A percentile compares a stretch with the other conserved stretches of the same genome.
These are phyloP conservation scores for Drosophila baimaii DNA, from an alignment of 1,140 invertebrate species.

Conservation along the genomic window DNA sequence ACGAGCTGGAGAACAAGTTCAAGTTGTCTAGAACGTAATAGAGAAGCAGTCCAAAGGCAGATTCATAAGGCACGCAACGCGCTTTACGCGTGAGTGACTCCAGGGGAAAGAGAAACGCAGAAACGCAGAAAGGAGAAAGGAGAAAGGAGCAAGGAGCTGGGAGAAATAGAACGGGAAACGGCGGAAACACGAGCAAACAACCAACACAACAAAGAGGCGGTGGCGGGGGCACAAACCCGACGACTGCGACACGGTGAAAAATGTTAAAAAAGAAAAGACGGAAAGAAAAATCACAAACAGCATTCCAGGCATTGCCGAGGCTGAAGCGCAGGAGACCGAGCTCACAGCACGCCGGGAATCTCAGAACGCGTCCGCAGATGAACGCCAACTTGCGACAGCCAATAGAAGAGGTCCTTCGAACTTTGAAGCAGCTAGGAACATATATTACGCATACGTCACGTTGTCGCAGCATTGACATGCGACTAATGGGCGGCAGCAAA, in stretches of 20 bases:
- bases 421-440: conserved; percentile 16
- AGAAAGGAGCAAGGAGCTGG: neutral
- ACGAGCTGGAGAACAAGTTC: conserved; percentile 19
- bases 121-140: neutral
- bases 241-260: conserved; percentile 54
- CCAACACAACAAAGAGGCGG: conserved; percentile 18
- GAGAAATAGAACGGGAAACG: conserved; percentile 9
- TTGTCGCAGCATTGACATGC: conserved; percentile 6
- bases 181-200: conserved; percentile 47
- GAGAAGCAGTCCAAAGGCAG: conserved; percentile 47
- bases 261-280: conserved; percentile 24
- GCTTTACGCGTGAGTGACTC: conserved; percentile 72
- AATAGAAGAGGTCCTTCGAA: conserved; percentile 25
- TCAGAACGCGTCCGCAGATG: conserved; percentile 11
- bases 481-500: conserved; percentile 29
- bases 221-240: conserved; percentile 5
- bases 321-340: conserved; percentile 13
- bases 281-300: conserved; percentile 75
- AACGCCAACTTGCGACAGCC: conserved; percentile 18
- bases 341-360: conserved; percentile 23
- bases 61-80: conserved; percentile 74
- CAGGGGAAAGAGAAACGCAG: conserved; percentile 7
- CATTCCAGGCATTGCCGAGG: conserved; percentile 64
- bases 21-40: conserved; percentile 65
- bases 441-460: conserved; percentile 35